Base-by-base conservation (phyloP, 2,888 invertebrate species). In the Mesoligia furuncula region DNA sequence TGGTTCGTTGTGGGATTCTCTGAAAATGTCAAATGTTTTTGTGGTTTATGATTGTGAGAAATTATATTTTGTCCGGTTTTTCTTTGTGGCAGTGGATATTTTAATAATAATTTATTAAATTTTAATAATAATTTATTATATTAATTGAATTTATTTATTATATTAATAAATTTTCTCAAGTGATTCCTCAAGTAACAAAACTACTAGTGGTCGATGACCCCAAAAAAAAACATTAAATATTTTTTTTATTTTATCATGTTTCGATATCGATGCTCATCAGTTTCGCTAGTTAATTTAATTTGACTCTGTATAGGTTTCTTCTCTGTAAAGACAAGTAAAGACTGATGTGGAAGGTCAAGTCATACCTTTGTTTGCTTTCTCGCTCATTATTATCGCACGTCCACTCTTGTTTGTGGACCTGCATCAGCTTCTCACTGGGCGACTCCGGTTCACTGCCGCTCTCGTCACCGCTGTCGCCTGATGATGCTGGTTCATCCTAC, bases 361-460 rank as follows among this genome's bases (percentile, higher is more conserved):
- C 83, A 77, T 54, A 95, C 95, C 94, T 94, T 73, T 91, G 93
- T 45, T 87, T 88, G 20, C 72, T 72, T 17, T 94, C 94, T 48
- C 93, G 88, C 20, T 95, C 95, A 0, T 87, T 80, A 45, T 82
- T 91, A 6, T 94, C 94, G 20, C 84, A 88, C 13, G 81, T 85
- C 95, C 94, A 95, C 4, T 95, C 95, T 77, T 95, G 93, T 66
- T 92, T 94, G 81, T 93, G 93, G 7, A 91, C 91, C 42, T 93
- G 94, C 77, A 92, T 85, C 36, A 94, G 90, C 83, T 96, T 96
- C 88, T 96, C 96, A 68, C 94, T 93, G 0, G 96, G 96, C 0
- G 97, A 97, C 89, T 97, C 97, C 0, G 96, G 96, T 65, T 97
- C 97, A 75, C 97, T 97, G 86, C 96, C 97, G 65, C 96, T 97